Percentiles rank a stretch among this genome's conserved stretches.
Evolutionary conservation across 1,140 invertebrate species (phyloP).

Genomic region (Cydia pomonella): DNA sequence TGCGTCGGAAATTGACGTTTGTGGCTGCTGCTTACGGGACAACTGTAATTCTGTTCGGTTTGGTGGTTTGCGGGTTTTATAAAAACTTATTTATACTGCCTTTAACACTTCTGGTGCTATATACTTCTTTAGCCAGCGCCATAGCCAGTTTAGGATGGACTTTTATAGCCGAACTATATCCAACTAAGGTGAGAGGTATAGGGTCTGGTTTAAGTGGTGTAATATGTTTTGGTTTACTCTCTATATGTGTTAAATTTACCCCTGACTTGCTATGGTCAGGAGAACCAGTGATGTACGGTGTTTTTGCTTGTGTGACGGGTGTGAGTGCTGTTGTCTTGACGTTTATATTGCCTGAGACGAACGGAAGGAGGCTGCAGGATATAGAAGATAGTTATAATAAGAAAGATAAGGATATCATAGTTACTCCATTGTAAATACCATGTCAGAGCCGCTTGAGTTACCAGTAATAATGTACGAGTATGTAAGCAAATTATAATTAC

Average conservation of each 20-base stretch:
- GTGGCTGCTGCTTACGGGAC: conserved; percentile 46
- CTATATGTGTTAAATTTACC: conserved; percentile 54
- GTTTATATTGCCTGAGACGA: conserved; percentile 83
- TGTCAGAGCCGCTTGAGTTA: not conserved
- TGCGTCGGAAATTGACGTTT: conserved; percentile 51
- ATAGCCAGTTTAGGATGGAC: conserved; percentile 53
- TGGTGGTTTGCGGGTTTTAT: conserved; percentile 43
- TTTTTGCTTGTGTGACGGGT: conserved; percentile 47
- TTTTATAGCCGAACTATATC: conserved; percentile 65
- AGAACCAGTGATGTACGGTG: conserved; percentile 42
- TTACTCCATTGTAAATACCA: conserved; percentile 4
- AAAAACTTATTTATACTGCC: not conserved
- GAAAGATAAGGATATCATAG: conserved; percentile 37
- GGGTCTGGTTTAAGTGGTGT: conserved; percentile 50
- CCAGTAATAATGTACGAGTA: too few relatives aligned
- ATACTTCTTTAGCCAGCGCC: conserved; percentile 47
- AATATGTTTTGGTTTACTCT: conserved; percentile 48
- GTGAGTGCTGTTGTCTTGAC: conserved; percentile 76
- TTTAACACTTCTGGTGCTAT: conserved; percentile 36
- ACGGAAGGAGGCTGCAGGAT: conserved; percentile 82
- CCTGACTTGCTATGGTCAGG: conserved; percentile 46
- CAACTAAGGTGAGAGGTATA: conserved; percentile 58
- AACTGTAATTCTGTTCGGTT: conserved; percentile 42
- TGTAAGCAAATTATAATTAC: too few relatives aligned
- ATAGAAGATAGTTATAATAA: conserved; percentile 65